Conservation (phyloP, 2,797 vertebrate species). For the Pseudochromis fuscus region DNA sequence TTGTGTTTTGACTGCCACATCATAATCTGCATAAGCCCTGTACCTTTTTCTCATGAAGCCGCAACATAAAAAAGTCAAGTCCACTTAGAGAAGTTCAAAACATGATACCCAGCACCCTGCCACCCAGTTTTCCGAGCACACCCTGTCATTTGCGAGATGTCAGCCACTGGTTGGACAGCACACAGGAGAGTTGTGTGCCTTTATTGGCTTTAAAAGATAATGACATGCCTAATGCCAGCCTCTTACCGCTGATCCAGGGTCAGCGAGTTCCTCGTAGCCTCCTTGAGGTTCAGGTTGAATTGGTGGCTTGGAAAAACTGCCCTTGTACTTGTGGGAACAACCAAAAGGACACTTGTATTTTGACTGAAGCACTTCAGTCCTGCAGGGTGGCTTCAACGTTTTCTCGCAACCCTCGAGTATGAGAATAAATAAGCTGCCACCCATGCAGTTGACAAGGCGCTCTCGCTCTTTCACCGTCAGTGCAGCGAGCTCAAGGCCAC, state of each 20-base stretch:
- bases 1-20: slow-evolving; percentile 21
- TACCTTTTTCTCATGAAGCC: slow-evolving; percentile 32
- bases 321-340: slow-evolving; percentile 33
- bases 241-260: slow-evolving; percentile 60
- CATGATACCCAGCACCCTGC: slow-evolving; percentile 61
- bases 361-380: slow-evolving; percentile 3
- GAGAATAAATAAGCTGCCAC: slow-evolving; percentile 78
- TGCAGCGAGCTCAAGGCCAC: slow-evolving; percentile 80
- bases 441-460: slow-evolving; percentile 78
- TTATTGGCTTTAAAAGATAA: slow-evolving; percentile 81
- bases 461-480: slow-evolving; percentile 67
- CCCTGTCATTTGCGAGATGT: slow-evolving; percentile 66
- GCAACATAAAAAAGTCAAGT: slow-evolving; percentile 59
- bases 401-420: slow-evolving; percentile 1
- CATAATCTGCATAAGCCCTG: not conserved
- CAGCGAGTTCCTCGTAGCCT: slow-evolving; percentile 60
- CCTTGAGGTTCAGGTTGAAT: slow-evolving; percentile 47
- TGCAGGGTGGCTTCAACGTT: slow-evolving; percentile 1
- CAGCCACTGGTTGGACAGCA: slow-evolving; percentile 57
- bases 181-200: slow-evolving; percentile 59
- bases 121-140: slow-evolving; percentile 68
- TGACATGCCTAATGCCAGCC: slow-evolving; percentile 59
- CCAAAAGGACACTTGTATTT: slow-evolving; percentile 25
- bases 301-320: slow-evolving; percentile 22
- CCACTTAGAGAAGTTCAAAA: slow-evolving; percentile 65